These are phyloP conservation scores for Strigamia transsilvanica DNA, from an alignment of 2,888 invertebrate species.

Conservation along the genomic window DNA sequence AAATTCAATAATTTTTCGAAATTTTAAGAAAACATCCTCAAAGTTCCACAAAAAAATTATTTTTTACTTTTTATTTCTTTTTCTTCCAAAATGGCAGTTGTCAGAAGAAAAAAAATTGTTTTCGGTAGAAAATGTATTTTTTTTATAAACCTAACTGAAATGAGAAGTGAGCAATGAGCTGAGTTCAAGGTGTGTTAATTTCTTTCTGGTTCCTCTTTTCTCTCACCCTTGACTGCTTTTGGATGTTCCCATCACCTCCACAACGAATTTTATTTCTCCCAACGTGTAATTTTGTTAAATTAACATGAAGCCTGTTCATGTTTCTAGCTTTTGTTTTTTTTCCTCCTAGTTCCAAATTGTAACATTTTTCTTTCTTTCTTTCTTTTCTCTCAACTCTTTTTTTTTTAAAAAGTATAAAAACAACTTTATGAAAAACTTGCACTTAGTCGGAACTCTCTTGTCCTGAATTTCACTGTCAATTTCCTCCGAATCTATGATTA, in stretches of 20 bases:
- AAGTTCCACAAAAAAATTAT: no score
- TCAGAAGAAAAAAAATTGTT: neutral
- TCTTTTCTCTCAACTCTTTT: neutral
- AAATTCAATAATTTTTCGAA: neutral
- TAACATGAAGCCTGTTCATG: slow-evolving; percentile 33
- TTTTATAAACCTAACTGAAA: neutral
- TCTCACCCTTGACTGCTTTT: slow-evolving; percentile 46
- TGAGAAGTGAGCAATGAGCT: neutral
- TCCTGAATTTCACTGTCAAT: slow-evolving; percentile 35
- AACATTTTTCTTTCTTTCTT: slow-evolving; percentile 23
- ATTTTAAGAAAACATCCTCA: neutral
- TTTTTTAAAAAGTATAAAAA: neutral
- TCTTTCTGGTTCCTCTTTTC: slow-evolving; percentile 11
- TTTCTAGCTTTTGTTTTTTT: slow-evolving; percentile 38
- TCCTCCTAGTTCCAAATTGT: slow-evolving; percentile 10
- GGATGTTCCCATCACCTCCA: slow-evolving; percentile 37
- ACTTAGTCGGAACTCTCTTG: neutral
- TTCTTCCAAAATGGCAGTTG: no score
- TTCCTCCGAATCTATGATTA: slow-evolving; percentile 17
- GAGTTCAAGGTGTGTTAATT: slow-evolving; percentile 35
- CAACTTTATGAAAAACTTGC: neutral
- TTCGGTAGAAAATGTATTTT: neutral
- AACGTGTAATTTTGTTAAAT: slow-evolving; percentile 45
- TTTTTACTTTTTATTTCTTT: neutral
- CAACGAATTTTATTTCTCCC: slow-evolving; percentile 16